Evolutionary conservation across 2,113 vertebrate species (phyloP), one percentile per base, ranked within the genome.

Genomic region (Antennarius striatus): DNA sequence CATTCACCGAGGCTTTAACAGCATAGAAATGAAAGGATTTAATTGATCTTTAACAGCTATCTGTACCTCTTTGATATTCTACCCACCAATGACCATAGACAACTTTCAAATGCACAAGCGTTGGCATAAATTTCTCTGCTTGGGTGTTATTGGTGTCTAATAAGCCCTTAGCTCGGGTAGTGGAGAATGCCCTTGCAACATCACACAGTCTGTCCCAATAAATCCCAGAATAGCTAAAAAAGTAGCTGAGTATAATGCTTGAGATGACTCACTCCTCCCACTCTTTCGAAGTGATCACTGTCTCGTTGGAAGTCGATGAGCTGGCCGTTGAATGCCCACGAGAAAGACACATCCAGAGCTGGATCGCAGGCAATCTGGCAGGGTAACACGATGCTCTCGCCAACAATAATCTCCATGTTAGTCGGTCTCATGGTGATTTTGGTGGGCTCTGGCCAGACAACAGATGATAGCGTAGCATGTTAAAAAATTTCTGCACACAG

Each of bases 301-400:
- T 97, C 95, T 63, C 90, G 90, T 84, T 92, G 92, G 90, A 98
- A 95, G 86, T 96, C 93, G 0, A 96, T 90, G 72, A 94, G 92
- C 40, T 84, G 93, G 12, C 96, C 95, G 3, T 98, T 98, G 89
- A 97, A 96, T 76, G 95, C 96, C 97, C 97, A 98, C 12, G 94
- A 94, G 90, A 98, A 98, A 67, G 89, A 93, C 70, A 95, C 93
- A 63, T 94, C 94, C 87, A 98, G 88, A 10, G 94, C 81, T 6
- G 96, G 96, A 84, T 98, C 96, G 0, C 92, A 93, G 66, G 94
- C 91, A 49, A 96, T 95, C 92, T 98, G 96, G 91, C 97, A 98
- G 43, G 96, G 96, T 77, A 98, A 69, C 76, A 98, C 92, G 0
- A 97, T 89, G 2, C 97, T 98, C 88, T 98, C 97, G 22, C 97